phyloP scores from a whole-genome alignment of 2,888 invertebrate species.

The Pheosia gnoma region DNA sequence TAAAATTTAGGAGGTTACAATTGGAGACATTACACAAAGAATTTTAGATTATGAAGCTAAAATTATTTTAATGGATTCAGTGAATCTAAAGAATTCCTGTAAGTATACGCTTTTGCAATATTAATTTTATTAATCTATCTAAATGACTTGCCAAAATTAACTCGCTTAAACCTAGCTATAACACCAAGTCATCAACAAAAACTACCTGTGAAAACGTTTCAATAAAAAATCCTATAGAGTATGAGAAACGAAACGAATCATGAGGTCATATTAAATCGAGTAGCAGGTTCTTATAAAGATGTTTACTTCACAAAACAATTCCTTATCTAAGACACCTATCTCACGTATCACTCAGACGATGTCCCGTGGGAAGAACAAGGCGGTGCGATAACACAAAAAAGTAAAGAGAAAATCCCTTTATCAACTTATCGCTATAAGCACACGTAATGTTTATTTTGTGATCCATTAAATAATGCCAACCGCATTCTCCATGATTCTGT shows the following conservation, averaged over 20 bases:
- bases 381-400: conserved; percentile 40
- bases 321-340: conserved; percentile 43
- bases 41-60: neutral
- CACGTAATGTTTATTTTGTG: conserved; percentile 34
- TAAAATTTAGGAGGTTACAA: conserved; percentile 15
- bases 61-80: no score
- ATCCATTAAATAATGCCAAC: conserved; percentile 23
- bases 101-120: neutral
- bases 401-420: conserved; percentile 37
- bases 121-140: neutral
- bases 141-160: conserved; percentile 2
- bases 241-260: conserved; percentile 3
- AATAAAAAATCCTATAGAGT: neutral
- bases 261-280: conserved; percentile 5
- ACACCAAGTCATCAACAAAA: neutral
- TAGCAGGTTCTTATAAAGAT: conserved; percentile 1
- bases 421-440: conserved; percentile 32
- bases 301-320: conserved; percentile 9
- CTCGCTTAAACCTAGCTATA: conserved; percentile 3
- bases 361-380: conserved; percentile 48
- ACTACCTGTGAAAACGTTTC: neutral
- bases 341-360: conserved; percentile 28
- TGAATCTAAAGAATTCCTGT: neutral
- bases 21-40: neutral
- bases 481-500: neutral